A percentile compares a stretch with the other conserved stretches of the same genome.
These are phyloP conservation scores for Catonia carolina DNA, from an alignment of 2,888 invertebrate genomes.

Conservation along the genomic window DNA sequence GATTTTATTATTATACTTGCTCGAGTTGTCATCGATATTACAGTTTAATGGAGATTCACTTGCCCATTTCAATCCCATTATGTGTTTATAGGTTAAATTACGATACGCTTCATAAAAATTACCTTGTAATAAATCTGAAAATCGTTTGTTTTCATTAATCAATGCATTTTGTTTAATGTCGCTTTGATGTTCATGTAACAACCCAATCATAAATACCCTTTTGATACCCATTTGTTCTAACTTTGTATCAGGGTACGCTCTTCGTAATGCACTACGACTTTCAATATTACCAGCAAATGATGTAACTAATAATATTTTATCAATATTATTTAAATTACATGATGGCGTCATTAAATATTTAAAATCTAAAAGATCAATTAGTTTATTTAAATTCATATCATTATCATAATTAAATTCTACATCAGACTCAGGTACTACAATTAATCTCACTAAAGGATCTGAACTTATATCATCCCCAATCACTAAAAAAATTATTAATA, in stretches of 20 bases:
- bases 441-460: conserved; percentile 1
- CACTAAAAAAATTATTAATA: not conserved
- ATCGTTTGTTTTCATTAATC: conserved; percentile 54
- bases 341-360: not conserved
- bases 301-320: conserved; percentile 48
- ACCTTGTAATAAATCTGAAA: conserved; percentile 67
- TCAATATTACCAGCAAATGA: conserved; percentile 69
- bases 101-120: conserved; percentile 68
- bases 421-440: not conserved
- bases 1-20: too few species aligned
- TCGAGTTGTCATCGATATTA: too few species aligned
- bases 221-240: conserved; percentile 52
- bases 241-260: conserved; percentile 54
- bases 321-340: not conserved
- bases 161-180: conserved; percentile 51
- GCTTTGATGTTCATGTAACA: conserved; percentile 43
- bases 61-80: conserved; percentile 75
- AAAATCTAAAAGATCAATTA: conserved; percentile 2
- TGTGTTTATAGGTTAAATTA: conserved; percentile 74
- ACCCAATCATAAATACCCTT: conserved; percentile 64
- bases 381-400: not conserved
- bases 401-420: not conserved
- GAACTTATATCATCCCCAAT: conserved; percentile 4
- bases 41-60: conserved; percentile 53
- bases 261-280: conserved; percentile 60